phyloP scores from a whole-genome alignment of 2,113 vertebrate genomes.

The Equus przewalskii region DNA sequence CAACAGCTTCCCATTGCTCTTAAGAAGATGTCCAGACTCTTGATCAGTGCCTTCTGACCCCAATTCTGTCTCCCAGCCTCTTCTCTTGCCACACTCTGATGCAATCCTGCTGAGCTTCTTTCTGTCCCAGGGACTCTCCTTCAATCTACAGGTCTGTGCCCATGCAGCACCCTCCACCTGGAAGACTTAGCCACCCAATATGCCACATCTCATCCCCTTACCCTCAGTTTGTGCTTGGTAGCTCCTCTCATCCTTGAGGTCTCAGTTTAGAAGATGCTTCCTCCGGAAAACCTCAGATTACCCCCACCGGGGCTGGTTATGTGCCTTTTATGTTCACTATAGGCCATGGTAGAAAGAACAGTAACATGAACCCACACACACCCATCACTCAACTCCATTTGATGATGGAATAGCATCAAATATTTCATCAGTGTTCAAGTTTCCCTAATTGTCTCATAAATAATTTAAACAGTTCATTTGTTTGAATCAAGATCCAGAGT shows the following conservation, averaged over 20 bases:
- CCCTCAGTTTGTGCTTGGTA: not conserved
- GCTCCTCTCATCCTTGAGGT: not conserved
- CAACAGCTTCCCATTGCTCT: not conserved
- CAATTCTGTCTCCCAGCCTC: not conserved
- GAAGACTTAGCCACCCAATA: not conserved
- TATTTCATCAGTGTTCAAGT: not conserved
- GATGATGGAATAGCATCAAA: not conserved
- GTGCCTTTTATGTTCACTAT: not conserved
- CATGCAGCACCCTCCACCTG: not conserved
- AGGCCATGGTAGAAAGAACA: not conserved
- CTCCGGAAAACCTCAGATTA: not conserved
- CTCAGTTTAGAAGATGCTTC: not conserved
- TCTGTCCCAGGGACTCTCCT: not conserved
- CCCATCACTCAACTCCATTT: not conserved
- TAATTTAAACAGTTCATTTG: not conserved
- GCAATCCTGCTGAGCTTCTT: not conserved
- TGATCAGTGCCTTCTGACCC: not conserved
- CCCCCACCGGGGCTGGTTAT: not conserved
- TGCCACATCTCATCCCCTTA: not conserved
- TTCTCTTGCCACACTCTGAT: not conserved
- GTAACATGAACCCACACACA: not conserved
- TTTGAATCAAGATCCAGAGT: conserved; percentile 6
- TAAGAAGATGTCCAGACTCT: not conserved
- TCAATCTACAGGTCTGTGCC: not conserved
- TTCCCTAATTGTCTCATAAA: not conserved